phyloP scores from a whole-genome alignment of 37 sponge, comb jelly and placozoan species.

The Bolinopsis microptera region DNA sequence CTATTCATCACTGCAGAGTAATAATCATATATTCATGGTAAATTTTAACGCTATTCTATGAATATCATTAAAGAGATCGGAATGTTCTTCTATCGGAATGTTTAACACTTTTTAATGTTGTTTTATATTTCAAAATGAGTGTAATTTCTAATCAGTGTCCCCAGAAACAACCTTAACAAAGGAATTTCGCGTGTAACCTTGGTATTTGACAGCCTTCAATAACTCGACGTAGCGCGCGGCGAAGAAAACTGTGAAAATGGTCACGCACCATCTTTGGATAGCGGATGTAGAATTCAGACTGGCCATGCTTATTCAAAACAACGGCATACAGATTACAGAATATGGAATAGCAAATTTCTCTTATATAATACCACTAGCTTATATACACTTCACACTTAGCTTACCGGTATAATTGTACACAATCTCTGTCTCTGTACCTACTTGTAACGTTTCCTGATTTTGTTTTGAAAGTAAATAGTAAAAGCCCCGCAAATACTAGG shows the following conservation, averaged over 20 bases:
- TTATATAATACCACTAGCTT: no score
- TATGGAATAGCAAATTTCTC: no score
- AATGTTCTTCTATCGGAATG: neutral
- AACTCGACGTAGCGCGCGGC: neutral
- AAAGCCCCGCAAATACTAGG: no score
- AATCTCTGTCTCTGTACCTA: no score
- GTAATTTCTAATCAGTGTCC: neutral
- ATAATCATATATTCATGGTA: neutral
- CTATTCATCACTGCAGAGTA: neutral
- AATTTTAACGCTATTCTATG: neutral
- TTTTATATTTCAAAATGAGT: neutral
- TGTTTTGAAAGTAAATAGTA: no score
- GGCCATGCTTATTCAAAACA: no score
- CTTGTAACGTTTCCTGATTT: no score
- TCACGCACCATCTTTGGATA: neutral
- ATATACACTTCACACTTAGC: no score
- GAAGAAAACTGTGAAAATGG: neutral
- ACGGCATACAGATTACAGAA: no score
- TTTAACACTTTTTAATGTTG: neutral
- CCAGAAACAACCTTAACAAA: neutral
- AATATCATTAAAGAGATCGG: neutral
- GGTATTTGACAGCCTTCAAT: neutral
- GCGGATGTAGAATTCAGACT: no score
- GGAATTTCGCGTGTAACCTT: slow-evolving; percentile 58
- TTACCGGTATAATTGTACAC: no score